phyloP scores from a whole-genome alignment of 2,888 invertebrate genomes.

The Metellina segmentata region DNA sequence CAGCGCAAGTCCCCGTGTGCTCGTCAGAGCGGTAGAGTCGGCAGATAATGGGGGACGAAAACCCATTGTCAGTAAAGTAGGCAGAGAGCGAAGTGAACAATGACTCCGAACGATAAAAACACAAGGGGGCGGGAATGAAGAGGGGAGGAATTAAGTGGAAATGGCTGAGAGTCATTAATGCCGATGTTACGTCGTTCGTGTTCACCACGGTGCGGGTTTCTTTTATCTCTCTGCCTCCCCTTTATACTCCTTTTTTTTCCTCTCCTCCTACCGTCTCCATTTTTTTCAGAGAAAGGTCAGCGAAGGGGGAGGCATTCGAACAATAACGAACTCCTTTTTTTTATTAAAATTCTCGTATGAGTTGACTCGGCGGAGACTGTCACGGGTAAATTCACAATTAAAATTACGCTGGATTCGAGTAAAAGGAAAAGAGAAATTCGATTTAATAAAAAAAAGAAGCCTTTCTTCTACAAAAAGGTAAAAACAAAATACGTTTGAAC shows the following conservation, averaged over 20 bases:
- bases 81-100: conserved; percentile 58
- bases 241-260: neutral
- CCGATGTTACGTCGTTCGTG: conserved; percentile 3
- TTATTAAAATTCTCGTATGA: neutral
- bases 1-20: neutral
- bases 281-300: conserved; percentile 11
- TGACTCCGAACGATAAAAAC: conserved; percentile 28
- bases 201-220: neutral
- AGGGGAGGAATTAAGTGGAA: conserved; percentile 37
- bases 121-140: neutral
- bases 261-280: neutral
- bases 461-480: no score
- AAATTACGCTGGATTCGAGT: no score
- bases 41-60: conserved; percentile 43
- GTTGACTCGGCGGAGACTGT: neutral
- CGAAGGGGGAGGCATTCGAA: neutral
- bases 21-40: conserved; percentile 37
- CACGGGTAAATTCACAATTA: no score
- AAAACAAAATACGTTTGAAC: neutral
- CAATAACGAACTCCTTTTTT: neutral
- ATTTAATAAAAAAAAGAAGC: no score
- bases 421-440: no score
- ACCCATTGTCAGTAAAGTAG: conserved; percentile 57
- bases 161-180: conserved; percentile 61
- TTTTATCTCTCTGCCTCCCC: no score